A percentile compares a stretch with the other conserved stretches of the same genome.
phyloP scores from a whole-genome alignment of 2,113 vertebrate species.

The Osmerus eperlanus region DNA sequence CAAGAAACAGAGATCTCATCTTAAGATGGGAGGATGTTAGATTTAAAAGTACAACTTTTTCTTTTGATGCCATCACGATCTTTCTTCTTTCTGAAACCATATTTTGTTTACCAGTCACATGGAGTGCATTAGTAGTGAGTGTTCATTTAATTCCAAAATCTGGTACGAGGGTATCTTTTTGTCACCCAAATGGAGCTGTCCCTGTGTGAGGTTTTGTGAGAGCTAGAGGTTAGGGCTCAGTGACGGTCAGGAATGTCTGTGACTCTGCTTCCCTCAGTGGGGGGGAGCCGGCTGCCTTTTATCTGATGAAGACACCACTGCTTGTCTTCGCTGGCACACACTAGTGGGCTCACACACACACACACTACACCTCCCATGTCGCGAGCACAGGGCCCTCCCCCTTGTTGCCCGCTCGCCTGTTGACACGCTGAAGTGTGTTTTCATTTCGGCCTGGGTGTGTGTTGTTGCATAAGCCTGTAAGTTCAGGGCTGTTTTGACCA shows the following conservation, averaged over 20 bases:
- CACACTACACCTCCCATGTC: not conserved
- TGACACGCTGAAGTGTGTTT: constrained; percentile 19
- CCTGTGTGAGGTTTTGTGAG: constrained; percentile 37
- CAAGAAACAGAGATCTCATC: not conserved
- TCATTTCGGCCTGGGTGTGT: constrained; percentile 30
- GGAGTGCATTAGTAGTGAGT: too few relatives aligned
- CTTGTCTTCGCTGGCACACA: constrained; percentile 48
- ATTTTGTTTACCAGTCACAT: too few relatives aligned
- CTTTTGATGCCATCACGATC: too few relatives aligned
- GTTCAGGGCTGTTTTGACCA: constrained; percentile 33
- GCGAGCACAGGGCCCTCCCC: constrained; percentile 5
- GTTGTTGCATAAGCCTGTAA: constrained; percentile 42
- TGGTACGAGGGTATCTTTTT: too few relatives aligned
- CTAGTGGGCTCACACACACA: constrained; percentile 20
- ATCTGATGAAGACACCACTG: constrained; percentile 64
- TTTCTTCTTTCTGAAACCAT: too few relatives aligned
- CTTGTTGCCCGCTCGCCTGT: constrained; percentile 25
- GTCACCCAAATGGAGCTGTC: constrained; percentile 10
- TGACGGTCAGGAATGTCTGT: constrained; percentile 70
- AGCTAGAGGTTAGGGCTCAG: constrained; percentile 60
- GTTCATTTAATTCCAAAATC: too few relatives aligned
- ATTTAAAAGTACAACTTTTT: constrained; percentile 11
- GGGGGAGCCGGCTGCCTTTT: constrained; percentile 48
- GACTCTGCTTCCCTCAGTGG: constrained; percentile 56
- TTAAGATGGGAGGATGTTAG: constrained; percentile 5